Evolutionary conservation across 2,888 invertebrate species (phyloP).

Genomic region (Sphaerophoria taeniata): DNA sequence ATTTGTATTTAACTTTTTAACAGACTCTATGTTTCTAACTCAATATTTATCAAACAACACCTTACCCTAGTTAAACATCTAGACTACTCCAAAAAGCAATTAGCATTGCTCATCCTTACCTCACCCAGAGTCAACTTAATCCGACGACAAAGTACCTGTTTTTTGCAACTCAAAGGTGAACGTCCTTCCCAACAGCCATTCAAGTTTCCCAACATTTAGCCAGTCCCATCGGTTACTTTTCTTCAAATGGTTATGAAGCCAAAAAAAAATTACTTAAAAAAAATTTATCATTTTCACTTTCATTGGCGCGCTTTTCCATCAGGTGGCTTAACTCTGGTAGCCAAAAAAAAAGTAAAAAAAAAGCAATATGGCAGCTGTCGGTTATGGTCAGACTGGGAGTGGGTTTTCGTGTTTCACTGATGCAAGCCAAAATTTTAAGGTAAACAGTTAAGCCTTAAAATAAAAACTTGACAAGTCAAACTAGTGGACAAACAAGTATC

Average conservation of each 20-base stretch:
- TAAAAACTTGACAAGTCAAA: slow-evolving; percentile 21
- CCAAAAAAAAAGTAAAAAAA: slow-evolving; percentile 13
- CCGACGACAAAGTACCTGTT: slow-evolving; percentile 23
- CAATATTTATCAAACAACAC: not conserved
- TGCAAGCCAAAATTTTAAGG: slow-evolving; percentile 1
- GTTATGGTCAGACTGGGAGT: slow-evolving; percentile 49
- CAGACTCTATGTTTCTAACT: not conserved
- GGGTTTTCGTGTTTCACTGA: slow-evolving; percentile 37
- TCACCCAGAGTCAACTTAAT: not conserved
- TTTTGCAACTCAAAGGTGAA: slow-evolving; percentile 39
- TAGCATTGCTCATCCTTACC: slow-evolving; percentile 49
- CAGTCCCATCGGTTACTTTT: slow-evolving; percentile 26
- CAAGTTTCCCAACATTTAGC: slow-evolving; percentile 39
- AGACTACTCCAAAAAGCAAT: slow-evolving; percentile 15
- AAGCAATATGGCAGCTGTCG: not conserved
- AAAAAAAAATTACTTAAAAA: not conserved
- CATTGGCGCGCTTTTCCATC: slow-evolving; percentile 63
- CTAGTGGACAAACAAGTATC: not conserved
- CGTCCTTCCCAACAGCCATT: slow-evolving; percentile 35
- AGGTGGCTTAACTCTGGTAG: slow-evolving; percentile 8
- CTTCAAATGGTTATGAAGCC: slow-evolving; percentile 12
- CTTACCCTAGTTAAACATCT: slow-evolving; percentile 23
- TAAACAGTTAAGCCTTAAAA: not conserved
- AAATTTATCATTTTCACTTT: slow-evolving; percentile 73
- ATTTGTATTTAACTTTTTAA: not conserved